Conservation (phyloP, 2,797 vertebrate genomes). For the Aulostomus chinensis region DNA sequence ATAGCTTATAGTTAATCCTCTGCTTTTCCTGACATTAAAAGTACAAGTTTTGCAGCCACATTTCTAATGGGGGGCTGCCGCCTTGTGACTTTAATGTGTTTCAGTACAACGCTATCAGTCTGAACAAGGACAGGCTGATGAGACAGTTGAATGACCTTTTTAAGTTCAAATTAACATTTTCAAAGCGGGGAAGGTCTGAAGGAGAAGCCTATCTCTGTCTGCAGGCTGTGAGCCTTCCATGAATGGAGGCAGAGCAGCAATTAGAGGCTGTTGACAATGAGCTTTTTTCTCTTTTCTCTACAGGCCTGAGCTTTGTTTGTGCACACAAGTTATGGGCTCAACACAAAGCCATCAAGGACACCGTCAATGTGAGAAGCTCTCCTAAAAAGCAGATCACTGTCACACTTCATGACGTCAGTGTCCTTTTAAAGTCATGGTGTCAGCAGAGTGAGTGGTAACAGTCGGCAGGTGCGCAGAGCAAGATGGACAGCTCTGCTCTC, state of each 20-base stretch:
- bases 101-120: background rate
- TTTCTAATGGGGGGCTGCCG: too few relatives aligned
- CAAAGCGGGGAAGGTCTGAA: conserved; percentile 20
- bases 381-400: conserved; percentile 36
- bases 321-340: conserved; percentile 51
- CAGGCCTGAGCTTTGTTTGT: conserved; percentile 48
- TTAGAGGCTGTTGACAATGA: conserved; percentile 66
- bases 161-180: conserved; percentile 32
- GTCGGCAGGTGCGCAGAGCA: conserved; percentile 37
- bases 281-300: conserved; percentile 46
- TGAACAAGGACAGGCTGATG: conserved; percentile 2
- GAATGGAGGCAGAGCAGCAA: conserved; percentile 39
- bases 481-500: conserved; percentile 67
- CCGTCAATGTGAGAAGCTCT: conserved; percentile 39
- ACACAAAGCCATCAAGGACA: conserved; percentile 63
- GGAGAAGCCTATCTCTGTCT: conserved; percentile 75
- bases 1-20: too few relatives aligned
- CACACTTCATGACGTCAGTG: conserved; percentile 51
- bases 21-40: too few relatives aligned
- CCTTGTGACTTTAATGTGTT: background rate
- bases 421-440: conserved; percentile 69
- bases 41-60: too few relatives aligned
- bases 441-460: conserved; percentile 29
- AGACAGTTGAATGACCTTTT: conserved; percentile 1
- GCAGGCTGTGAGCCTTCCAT: conserved; percentile 60